Evolutionary conservation across 1,140 invertebrate genomes (phyloP).

Genomic region (Micrasema minimum): DNA sequence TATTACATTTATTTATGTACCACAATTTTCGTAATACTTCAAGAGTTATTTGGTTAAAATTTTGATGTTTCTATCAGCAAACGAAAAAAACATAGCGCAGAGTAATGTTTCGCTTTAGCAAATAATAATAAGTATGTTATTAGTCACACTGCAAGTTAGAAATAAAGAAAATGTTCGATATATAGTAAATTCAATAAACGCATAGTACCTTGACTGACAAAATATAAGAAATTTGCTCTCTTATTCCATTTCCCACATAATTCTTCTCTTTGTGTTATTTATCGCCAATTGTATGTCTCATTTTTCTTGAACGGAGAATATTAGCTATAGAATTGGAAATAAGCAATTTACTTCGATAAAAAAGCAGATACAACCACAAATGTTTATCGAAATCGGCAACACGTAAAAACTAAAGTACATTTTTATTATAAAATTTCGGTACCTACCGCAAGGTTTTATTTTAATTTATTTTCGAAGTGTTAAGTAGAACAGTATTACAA

Average conservation of each 20-base stretch:
- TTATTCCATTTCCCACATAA: slow-evolving; percentile 38
- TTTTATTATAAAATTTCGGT: background rate
- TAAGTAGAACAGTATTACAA: no score
- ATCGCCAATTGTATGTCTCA: slow-evolving; percentile 3
- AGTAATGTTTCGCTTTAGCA: no score
- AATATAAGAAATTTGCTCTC: slow-evolving; percentile 12
- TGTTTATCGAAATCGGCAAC: background rate
- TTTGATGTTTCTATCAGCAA: no score
- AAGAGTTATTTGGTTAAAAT: no score
- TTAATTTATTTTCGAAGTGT: background rate
- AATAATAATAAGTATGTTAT: no score
- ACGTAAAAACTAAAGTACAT: background rate
- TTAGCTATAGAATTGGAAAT: background rate
- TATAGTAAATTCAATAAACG: background rate
- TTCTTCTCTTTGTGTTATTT: slow-evolving; percentile 3
- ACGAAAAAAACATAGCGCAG: no score
- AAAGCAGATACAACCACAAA: background rate
- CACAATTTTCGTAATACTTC: no score
- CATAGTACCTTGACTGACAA: background rate
- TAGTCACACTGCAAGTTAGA: no score
- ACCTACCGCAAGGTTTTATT: background rate
- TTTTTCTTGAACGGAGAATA: background rate
- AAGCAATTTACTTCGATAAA: background rate
- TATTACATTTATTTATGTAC: no score
- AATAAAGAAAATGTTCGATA: background rate